Percentiles rank a stretch among this genome's conserved stretches.
Evolutionary conservation across 2,113 vertebrate species (phyloP).

Genomic region (Neodon shergylaensis): DNA sequence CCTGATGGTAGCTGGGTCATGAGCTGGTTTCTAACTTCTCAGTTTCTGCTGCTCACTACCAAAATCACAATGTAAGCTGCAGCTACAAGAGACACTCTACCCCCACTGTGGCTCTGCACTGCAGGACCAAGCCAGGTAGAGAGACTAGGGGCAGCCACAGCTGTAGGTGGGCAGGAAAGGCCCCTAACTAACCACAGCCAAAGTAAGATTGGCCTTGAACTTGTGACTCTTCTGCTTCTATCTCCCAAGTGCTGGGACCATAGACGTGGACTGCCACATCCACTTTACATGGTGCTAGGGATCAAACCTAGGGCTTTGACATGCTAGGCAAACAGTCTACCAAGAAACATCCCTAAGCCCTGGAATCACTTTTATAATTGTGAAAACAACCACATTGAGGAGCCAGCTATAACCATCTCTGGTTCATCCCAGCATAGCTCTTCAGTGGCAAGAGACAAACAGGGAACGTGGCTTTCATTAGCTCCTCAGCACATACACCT

Average conservation of each 20-base stretch:
- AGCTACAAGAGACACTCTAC: not conserved
- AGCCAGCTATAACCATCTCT: slow-evolving; percentile 23
- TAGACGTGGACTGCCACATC: not conserved
- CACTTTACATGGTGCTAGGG: no score
- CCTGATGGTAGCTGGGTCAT: not conserved
- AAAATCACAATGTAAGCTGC: not conserved
- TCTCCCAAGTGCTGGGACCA: not conserved
- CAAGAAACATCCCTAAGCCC: not conserved
- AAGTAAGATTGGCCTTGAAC: not conserved
- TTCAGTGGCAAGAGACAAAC: not conserved
- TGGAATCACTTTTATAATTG: not conserved
- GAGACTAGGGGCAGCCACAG: not conserved
- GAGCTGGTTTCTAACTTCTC: not conserved
- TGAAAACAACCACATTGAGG: slow-evolving; percentile 31
- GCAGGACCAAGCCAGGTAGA: not conserved
- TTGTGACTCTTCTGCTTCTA: not conserved
- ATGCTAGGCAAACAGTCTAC: not conserved
- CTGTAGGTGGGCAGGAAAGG: not conserved
- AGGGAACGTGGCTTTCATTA: not conserved
- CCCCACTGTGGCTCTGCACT: not conserved
- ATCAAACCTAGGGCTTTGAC: not conserved
- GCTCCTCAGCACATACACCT: not conserved
- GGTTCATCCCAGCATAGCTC: not conserved
- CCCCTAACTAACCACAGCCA: not conserved
- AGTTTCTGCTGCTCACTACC: not conserved